Evolutionary conservation across 2,797 vertebrate species (phyloP).

Genomic region (Hypotaenidia philippensis): DNA sequence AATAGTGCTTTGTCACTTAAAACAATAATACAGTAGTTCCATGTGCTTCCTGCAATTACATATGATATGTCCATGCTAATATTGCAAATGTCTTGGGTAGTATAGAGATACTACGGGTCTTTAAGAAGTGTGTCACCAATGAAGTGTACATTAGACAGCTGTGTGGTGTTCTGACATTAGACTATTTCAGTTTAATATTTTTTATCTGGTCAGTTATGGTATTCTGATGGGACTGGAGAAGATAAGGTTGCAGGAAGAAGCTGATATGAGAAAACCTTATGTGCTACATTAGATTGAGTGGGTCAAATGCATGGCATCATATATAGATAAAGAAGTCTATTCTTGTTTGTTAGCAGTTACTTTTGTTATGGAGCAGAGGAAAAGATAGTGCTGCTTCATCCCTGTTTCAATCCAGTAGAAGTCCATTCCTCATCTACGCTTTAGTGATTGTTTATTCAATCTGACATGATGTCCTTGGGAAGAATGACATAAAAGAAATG

Average conservation of each 20-base stretch:
- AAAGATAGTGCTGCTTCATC: conserved; percentile 26
- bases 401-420: conserved; percentile 19
- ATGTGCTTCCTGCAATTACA: neutral
- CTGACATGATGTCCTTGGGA: conserved; percentile 34
- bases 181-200: conserved; percentile 5
- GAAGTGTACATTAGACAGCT: conserved; percentile 42
- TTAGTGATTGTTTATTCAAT: conserved; percentile 58
- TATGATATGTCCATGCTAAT: neutral
- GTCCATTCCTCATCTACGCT: conserved; percentile 49
- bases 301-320: neutral
- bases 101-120: neutral
- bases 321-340: conserved; percentile 14
- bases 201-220: conserved; percentile 44
- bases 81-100: neutral
- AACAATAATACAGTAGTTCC: neutral
- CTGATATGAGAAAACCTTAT: conserved; percentile 27
- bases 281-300: neutral
- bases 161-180: conserved; percentile 27
- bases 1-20: neutral
- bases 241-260: conserved; percentile 62
- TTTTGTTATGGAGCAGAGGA: conserved; percentile 14
- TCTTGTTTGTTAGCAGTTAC: conserved; percentile 18
- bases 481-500: conserved; percentile 41
- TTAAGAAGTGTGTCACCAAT: neutral
- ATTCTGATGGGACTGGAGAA: conserved; percentile 35